Evolutionary conservation across 2,797 vertebrate genomes (phyloP), one percentile per base, ranked within the genome.

Genomic region (Eremophila alpestris): DNA sequence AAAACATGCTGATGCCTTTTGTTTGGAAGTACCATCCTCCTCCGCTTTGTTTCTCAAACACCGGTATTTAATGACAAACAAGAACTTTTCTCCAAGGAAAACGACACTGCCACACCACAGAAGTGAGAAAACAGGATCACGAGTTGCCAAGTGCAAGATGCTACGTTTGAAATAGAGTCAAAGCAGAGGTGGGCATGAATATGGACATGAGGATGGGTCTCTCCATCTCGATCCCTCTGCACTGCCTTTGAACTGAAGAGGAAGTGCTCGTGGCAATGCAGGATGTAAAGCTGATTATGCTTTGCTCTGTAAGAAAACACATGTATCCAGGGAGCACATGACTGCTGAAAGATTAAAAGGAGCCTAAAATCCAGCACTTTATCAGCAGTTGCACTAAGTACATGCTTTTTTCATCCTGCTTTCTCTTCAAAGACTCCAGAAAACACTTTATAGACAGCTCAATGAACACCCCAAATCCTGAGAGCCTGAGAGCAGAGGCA

Each of bases 231-330:
- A 49, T 70, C 76, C 91, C 77, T 70, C 89, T 46, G 69, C 63
- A 5, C 34, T 0, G 58, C 94, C 94, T 96, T 96, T 96, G 96
- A 97, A 96, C 95, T 93, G 85, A 93, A 75, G 94, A 93, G 96
- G 96, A 96, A 94, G 48, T 94, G 94, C 95, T 96, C 2, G 5
- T 93, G 94, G 94, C 95, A 60, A 95, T 94, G 80, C 89, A 90
- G 95, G 94, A 96, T 94, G 70, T 93, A 93, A 96, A 91, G 89
- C 80, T 81, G 91, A 83, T 92, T 86, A 38, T n/a, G 41, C 76
- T 91, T 76, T 81, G 71, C 87, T 90, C 73, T 58, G 26, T 76
- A 88, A 76, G 43, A 94, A 94, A 93, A 92, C 94, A 90, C 45
- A 59, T 82, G 85, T 56, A 88, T 69, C 70, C 67, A 84, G 22